A percentile compares a stretch with the other conserved stretches of the same genome.
Evolutionary conservation across 2,113 vertebrate species (phyloP).

Genomic region (Prolemur simus): DNA sequence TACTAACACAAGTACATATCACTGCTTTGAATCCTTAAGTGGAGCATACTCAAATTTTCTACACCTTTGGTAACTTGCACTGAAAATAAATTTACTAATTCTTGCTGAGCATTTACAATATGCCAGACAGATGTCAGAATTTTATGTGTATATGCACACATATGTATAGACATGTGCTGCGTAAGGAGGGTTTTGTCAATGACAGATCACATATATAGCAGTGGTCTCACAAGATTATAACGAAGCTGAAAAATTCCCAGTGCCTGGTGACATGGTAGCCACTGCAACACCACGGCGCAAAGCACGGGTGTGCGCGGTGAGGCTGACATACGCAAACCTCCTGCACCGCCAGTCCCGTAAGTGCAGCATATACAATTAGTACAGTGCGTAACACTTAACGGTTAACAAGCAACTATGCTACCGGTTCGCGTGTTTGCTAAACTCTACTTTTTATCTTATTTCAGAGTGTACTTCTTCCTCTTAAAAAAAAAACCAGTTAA

Average conservation of each 20-base stretch:
- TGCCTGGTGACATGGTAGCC: neutral
- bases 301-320: neutral
- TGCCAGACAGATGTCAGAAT: neutral
- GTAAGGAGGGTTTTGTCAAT: neutral
- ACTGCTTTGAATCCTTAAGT: neutral
- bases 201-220: neutral
- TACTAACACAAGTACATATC: neutral
- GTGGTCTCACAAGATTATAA: neutral
- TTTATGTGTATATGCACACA: neutral
- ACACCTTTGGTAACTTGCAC: neutral
- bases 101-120: neutral
- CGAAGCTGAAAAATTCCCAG: neutral
- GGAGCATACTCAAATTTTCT: neutral
- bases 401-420: neutral
- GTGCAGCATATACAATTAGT: neutral
- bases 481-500: neutral
- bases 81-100: neutral
- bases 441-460: neutral
- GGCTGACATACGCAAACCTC: neutral
- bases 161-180: neutral
- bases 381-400: neutral
- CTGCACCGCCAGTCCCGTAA: neutral
- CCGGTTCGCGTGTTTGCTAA: neutral
- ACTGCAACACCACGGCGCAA: neutral
- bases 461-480: neutral